Percentiles rank a stretch among this genome's conserved stretches.
These are phyloP conservation scores for Seira sanloemensis DNA, from an alignment of 2,888 invertebrate species.

Conservation along the genomic window DNA sequence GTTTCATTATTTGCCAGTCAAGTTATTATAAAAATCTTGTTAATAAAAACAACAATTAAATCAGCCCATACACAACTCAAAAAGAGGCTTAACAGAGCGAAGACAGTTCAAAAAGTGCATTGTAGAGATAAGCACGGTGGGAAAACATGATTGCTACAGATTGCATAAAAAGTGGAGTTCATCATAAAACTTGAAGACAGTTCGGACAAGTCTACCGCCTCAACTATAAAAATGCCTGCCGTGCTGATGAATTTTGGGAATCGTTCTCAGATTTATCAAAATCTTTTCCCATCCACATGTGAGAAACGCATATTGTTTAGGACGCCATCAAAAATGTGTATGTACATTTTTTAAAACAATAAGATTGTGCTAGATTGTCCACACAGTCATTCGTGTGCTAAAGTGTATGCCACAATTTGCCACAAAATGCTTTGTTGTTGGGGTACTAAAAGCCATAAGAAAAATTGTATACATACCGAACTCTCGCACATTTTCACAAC, in stretches of 20 bases:
- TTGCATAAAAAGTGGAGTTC: background rate
- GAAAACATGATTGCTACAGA: slow-evolving; percentile 16
- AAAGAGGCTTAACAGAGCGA: too few relatives aligned
- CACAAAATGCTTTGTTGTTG: background rate
- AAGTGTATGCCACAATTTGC: slow-evolving; percentile 2
- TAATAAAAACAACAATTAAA: background rate
- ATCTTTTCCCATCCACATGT: background rate
- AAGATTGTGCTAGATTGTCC: slow-evolving; percentile 1
- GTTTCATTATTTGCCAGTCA: too few relatives aligned
- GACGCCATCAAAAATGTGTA: background rate
- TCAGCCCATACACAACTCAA: too few relatives aligned
- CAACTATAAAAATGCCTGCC: background rate
- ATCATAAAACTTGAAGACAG: background rate
- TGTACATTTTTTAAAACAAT: slow-evolving; percentile 24
- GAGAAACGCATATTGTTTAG: slow-evolving; percentile 21
- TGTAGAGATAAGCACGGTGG: background rate
- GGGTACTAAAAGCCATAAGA: background rate
- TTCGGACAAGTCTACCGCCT: background rate
- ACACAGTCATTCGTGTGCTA: background rate
- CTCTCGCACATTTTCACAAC: slow-evolving; percentile 49
- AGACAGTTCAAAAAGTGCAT: background rate
- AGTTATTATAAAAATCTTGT: too few relatives aligned
- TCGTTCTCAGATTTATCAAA: slow-evolving; percentile 37
- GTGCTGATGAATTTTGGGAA: slow-evolving; percentile 24
- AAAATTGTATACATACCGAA: slow-evolving; percentile 36